These are phyloP conservation scores for Luperina testacea DNA, from an alignment of 2,888 invertebrate species.

Conservation along the genomic window DNA sequence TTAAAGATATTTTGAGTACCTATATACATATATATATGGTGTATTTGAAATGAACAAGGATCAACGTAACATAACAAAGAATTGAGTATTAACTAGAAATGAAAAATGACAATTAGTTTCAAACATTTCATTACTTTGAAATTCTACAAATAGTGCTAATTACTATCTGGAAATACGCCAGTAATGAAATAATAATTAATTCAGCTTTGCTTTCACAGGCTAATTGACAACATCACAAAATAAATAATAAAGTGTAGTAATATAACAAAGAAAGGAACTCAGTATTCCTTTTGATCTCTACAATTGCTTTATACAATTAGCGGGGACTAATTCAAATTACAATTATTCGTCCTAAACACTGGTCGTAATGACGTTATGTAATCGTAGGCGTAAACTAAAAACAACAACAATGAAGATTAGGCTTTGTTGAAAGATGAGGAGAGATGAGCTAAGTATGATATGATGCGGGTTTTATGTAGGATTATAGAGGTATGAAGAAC, in stretches of 20 bases:
- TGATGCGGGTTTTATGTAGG: too few species aligned
- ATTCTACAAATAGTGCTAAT: neutral
- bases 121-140: neutral
- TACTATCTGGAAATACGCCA: neutral
- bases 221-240: neutral
- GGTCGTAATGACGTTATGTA: slow-evolving; percentile 2
- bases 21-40: neutral
- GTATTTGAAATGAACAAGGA: neutral
- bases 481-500: too few species aligned
- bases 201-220: neutral
- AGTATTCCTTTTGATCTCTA: slow-evolving; percentile 28
- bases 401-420: slow-evolving; percentile 1
- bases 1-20: neutral
- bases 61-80: too few species aligned
- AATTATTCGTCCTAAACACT: slow-evolving; percentile 30
- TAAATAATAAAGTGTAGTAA: slow-evolving; percentile 13
- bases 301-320: slow-evolving; percentile 48
- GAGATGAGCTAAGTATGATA: slow-evolving; percentile 6
- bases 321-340: slow-evolving; percentile 39
- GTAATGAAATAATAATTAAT: slow-evolving; percentile 4
- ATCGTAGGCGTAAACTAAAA: neutral
- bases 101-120: neutral
- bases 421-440: slow-evolving; percentile 21
- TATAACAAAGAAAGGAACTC: neutral
- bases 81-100: neutral